A percentile compares a stretch with the other conserved stretches of the same genome.
Evolutionary conservation across 2,797 vertebrate genomes (phyloP).

Genomic region (Denticeps clupeoides): DNA sequence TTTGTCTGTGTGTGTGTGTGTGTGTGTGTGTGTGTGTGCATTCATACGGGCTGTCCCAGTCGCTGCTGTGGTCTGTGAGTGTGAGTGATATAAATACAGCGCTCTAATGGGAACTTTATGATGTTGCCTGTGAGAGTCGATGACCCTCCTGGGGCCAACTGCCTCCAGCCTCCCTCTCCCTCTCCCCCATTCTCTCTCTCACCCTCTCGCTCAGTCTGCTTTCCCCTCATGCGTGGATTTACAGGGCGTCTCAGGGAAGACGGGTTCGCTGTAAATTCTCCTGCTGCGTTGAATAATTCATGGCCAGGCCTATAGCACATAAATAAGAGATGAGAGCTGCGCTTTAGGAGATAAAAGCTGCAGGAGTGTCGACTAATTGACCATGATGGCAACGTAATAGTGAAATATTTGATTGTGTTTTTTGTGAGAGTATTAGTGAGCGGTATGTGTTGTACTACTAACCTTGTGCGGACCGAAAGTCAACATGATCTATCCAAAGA

Average conservation of each 20-base stretch:
- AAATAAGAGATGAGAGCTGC: conserved; percentile 86
- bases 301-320: conserved; percentile 75
- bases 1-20: neutral
- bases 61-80: conserved; percentile 51
- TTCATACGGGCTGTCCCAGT: conserved; percentile 25
- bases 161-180: conserved; percentile 44
- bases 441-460: conserved; percentile 12
- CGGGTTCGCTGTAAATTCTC: conserved; percentile 72
- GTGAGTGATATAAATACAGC: conserved; percentile 78
- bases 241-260: conserved; percentile 66
- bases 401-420: conserved; percentile 68
- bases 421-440: conserved; percentile 31
- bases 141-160: conserved; percentile 76
- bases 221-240: conserved; percentile 79
- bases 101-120: conserved; percentile 92
- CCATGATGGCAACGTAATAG: conserved; percentile 84
- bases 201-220: conserved; percentile 2
- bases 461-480: neutral
- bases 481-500: too few relatives aligned
- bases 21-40: conserved; percentile 14
- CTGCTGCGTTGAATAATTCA: conserved; percentile 81
- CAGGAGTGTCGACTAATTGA: conserved; percentile 86
- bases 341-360: conserved; percentile 91
- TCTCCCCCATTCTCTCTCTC: conserved; percentile 9
- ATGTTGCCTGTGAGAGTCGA: conserved; percentile 83